phyloP scores from a whole-genome alignment of 2,797 vertebrate species.

The Halcyon chelicuti region DNA sequence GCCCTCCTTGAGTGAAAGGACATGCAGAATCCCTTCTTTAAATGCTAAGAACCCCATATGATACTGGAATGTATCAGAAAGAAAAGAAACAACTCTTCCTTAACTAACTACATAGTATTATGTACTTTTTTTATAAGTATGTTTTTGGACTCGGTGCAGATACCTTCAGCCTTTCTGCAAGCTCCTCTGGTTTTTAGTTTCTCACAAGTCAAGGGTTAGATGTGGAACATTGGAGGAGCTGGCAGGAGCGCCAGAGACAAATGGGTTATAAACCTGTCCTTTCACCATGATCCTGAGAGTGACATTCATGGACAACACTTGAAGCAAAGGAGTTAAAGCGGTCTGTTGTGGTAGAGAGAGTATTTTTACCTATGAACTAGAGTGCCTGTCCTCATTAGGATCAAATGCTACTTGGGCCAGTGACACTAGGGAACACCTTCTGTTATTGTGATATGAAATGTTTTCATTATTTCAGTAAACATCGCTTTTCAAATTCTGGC shows the following conservation, averaged over 20 bases:
- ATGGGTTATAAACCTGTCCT: neutral
- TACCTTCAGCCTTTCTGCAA: neutral
- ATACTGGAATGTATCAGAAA: neutral
- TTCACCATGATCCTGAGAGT: neutral
- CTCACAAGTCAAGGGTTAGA: neutral
- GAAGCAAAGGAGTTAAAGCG: neutral
- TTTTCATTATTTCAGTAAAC: constrained; percentile 20
- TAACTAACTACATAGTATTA: neutral
- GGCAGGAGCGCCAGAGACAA: neutral
- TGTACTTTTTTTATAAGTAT: neutral
- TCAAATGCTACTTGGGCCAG: neutral
- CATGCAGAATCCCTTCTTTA: neutral
- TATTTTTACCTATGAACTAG: constrained; percentile 17
- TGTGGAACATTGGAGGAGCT: neutral
- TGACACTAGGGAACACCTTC: neutral
- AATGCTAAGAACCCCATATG: neutral
- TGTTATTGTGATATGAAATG: neutral
- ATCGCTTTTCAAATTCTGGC: neutral
- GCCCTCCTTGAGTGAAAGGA: neutral
- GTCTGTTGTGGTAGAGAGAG: neutral
- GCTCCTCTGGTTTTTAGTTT: neutral
- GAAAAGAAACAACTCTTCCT: neutral
- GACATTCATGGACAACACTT: neutral
- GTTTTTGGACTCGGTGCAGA: neutral
- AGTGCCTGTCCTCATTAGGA: neutral